Evolutionary conservation across 2,113 vertebrate genomes (phyloP).

Genomic region (Marcusenius ussheri): DNA sequence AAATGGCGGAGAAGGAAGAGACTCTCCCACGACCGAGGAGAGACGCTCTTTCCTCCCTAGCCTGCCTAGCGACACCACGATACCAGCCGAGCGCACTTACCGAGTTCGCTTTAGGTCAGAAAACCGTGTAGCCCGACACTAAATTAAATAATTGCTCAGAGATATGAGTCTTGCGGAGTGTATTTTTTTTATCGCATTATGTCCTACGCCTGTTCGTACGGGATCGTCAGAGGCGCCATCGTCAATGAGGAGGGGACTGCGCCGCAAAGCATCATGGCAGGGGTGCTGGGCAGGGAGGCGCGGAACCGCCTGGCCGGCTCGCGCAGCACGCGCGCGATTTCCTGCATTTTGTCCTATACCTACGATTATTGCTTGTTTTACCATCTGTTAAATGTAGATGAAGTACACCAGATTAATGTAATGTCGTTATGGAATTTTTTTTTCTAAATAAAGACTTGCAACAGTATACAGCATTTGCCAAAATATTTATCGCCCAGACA

Average conservation of each 20-base stretch:
- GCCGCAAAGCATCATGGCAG: slow-evolving; percentile 30
- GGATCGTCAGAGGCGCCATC: slow-evolving; percentile 32
- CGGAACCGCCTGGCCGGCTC: slow-evolving; percentile 19
- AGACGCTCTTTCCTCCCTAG: slow-evolving; percentile 41
- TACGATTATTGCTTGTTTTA: not conserved
- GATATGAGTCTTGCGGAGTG: not conserved
- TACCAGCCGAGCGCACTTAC: slow-evolving; percentile 44
- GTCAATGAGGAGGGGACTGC: slow-evolving; percentile 30
- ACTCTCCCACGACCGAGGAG: slow-evolving; percentile 44
- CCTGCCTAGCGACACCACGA: not conserved
- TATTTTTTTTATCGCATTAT: not conserved
- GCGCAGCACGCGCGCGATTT: not conserved
- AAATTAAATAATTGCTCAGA: not conserved
- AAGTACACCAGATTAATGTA: not conserved
- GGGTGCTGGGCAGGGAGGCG: not conserved
- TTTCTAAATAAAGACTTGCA: not conserved
- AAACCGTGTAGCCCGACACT: slow-evolving; percentile 1
- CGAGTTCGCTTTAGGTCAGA: slow-evolving; percentile 34
- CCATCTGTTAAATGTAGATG: not conserved
- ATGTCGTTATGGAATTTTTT: not conserved
- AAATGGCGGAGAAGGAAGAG: slow-evolving; percentile 74
- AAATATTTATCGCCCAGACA: not conserved
- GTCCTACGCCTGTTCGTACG: slow-evolving; percentile 4
- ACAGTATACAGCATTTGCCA: not conserved
- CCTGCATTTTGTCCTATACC: not conserved